Base-by-base conservation (phyloP, 2,797 vertebrate species). In the Erpetoichthys calabaricus region DNA sequence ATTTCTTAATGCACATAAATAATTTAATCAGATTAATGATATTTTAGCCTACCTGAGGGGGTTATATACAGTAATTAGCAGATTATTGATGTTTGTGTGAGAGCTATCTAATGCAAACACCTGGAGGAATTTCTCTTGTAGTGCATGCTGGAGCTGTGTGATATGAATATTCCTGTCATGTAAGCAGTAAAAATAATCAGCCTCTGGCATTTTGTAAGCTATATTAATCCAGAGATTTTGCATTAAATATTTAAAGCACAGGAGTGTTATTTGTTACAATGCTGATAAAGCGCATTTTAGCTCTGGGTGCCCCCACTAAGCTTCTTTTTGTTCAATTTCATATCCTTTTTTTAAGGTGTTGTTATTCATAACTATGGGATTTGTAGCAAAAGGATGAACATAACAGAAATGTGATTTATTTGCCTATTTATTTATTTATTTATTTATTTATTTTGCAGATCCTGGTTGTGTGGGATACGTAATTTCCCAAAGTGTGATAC, bases 221-320 rank as follows among this genome's bases (percentile, higher is more conserved):
- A 78, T 89, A 89, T 88, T 91, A 90, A 88, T 86, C 86, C 85
- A 70, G 70, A 73, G 73, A 76, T 74, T 83, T 89, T 64, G 67
- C 73, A 86, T 89, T 83, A 86, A 92, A 90, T 90, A 93, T 90
- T 91, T 87, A 90, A 90, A 86, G 76, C 82, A 77, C 80, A 84
- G 81, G 81, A 86, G 79, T 85, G 73, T 88, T 91, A 83, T 89
- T 91, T 88, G 85, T 87, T 82, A 82, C 79, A 79, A 64, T 75
- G 70, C 63, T 77, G 78, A 82, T 77, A 79, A 79, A 78, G 67
- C 53, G 68, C 56, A 74, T 58, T 80, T 80, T 67, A 74, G 64
- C 58, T 60, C 69, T 71, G 71, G 65, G 64, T 71, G 64, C 56
- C 66, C 58, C 55, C 47, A 49, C 58, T 53, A 47, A 63, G 45